Percentiles rank a stretch among this genome's conserved stretches.
These are phyloP conservation scores for Maniola hyperantus DNA, from an alignment of 2,888 invertebrate genomes.

Conservation along the genomic window DNA sequence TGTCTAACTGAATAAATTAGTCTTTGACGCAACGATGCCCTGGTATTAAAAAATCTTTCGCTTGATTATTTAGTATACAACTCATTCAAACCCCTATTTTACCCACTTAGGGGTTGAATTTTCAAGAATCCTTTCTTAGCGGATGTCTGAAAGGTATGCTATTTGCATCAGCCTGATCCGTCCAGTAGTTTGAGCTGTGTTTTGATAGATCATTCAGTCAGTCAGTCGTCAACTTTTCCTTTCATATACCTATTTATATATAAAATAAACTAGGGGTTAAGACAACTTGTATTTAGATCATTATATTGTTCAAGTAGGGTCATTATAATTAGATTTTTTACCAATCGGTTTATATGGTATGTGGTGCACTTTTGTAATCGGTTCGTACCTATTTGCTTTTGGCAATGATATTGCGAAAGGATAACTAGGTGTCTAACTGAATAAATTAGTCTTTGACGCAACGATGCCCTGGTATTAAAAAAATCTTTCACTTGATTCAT, in stretches of 20 bases:
- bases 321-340: constrained; percentile 64
- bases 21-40: background rate
- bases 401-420: background rate
- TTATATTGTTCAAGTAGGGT: constrained; percentile 68
- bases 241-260: no score
- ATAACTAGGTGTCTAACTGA: background rate
- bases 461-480: background rate
- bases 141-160: no score
- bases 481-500: background rate
- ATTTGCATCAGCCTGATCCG: no score
- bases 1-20: background rate
- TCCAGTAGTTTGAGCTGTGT: no score
- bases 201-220: no score
- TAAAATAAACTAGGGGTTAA: no score
- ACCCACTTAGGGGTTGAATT: no score
- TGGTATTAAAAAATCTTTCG: background rate
- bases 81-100: no score
- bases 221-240: no score
- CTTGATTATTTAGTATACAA: background rate
- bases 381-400: constrained; percentile 4
- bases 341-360: constrained; percentile 36
- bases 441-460: constrained; percentile 1
- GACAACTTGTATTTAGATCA: constrained; percentile 81
- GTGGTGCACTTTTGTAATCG: constrained; percentile 46
- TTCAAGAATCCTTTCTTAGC: no score